Evolutionary conservation across 2,797 vertebrate species (phyloP), one percentile per base, ranked within the genome.

Genomic region (Discoglossus pictus): DNA sequence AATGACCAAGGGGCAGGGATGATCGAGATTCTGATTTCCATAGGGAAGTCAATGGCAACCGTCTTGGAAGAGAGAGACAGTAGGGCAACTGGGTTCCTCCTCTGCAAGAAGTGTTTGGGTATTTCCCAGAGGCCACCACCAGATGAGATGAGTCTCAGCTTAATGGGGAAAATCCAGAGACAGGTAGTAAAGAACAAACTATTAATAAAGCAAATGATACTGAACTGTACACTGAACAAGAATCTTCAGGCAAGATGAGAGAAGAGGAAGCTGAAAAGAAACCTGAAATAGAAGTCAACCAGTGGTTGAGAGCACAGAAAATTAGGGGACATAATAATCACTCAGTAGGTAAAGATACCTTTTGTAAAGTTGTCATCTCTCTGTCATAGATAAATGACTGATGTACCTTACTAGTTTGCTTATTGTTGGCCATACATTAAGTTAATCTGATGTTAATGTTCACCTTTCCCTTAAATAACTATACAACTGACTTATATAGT

Each of bases 271-370:
- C 83, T 91, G 92, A 92, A 87, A 90, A 92, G 88, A 84, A 88
- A 91, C 93, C 92, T 90, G 94, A 93, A 87, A 87, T 94, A 93
- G 91, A 93, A 95, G 89, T 95, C 94, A 95, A 92, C 93, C 94
- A 94, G 94, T 97, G 93, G 92, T 98, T 93, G 95, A 96, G 93
- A 95, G 89, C 90, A 95, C 95, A 94, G 96, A 98, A 93, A 98
- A 94, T 97, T 96, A 98, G 92, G 94, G 94, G 93, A 96, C 97
- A 98, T 99, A 98, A 98, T 94, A 94, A 94, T 98, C 96, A 93
- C 94, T 97, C 94, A 98, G 94, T 98, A 98, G 96, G 96, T 99
- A 99, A 97, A 96, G 95, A 96, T 95, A 92, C 94, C 93, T 99
- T 99, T 98, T 98, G 95, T 98, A 97, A 94, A 98, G 96, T 97